Base-by-base conservation (phyloP, 2,888 invertebrate genomes). In the Parnassius smintheus region DNA sequence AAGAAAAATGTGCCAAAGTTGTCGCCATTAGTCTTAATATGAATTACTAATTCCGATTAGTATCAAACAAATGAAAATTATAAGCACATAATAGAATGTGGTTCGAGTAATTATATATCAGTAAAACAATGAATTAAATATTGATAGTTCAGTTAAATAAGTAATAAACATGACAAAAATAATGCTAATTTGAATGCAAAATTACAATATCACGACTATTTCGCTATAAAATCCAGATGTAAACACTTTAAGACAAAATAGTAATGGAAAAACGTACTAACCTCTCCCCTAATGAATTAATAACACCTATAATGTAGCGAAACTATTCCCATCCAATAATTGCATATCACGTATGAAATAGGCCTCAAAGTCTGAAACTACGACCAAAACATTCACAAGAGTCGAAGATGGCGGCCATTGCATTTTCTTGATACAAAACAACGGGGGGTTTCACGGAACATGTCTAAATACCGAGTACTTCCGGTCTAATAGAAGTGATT, bases 401-500 rank as follows among this genome's bases (percentile, higher is more conserved):
- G 93, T 94, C 94, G 95, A 95, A 95, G 94, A 95, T 95, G 95
- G 95, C 95, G 95, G 95, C 95, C 95, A 95, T 95, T 95, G 93
- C 94, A 91, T 94, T 94, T 93, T 93, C 94, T 93, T 94, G 95
- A 95, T 95, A 95, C 95, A 95, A 95, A 95, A 91, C 92, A 92
- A 87, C 91, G 91, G 92, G 92, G 75, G 75, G 90, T 86, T 85
- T 87, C 89, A 86, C 80, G 86, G 85, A 89, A 86, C 86, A 86
- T 85, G 85, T 86, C 82, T 75, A 76, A 84, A 80, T 80, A 82
- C 75, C 70, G 62, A 70, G 70, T 62, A 81, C 75, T 79, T 91
- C 91, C 91, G 91, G 88, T 86, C 82, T 81, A 75, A 45, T 66
- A n/a, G 2, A 44, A 25, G 9, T 8, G 12, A 35, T 54, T 12